Percentiles rank a stretch among this genome's conserved stretches.
phyloP scores from a whole-genome alignment of 30 jellyfish, hydroid and myxozoan genomes.

The Aurelia aurita region DNA sequence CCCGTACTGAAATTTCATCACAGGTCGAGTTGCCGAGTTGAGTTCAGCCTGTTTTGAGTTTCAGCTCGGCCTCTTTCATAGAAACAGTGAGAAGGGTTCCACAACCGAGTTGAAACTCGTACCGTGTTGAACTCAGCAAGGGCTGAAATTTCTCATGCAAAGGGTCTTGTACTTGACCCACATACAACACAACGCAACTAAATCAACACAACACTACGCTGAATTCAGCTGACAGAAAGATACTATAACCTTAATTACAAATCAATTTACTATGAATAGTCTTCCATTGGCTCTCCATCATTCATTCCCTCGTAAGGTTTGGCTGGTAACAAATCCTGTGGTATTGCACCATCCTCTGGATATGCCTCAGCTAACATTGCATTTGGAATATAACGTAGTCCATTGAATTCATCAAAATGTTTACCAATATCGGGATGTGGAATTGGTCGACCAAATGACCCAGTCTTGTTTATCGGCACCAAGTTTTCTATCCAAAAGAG shows the following conservation, averaged over 20 bases:
- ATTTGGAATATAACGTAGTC: constrained; percentile 73
- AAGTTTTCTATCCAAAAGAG: constrained; percentile 59
- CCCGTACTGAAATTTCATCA: too few species aligned
- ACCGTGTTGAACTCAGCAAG: too few species aligned
- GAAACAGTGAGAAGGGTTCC: too few species aligned
- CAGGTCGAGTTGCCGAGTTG: too few species aligned
- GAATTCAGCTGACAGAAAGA: neutral
- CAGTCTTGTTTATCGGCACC: constrained; percentile 34
- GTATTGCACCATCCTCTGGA: constrained; percentile 82
- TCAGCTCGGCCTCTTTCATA: too few species aligned
- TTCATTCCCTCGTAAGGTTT: constrained; percentile 2
- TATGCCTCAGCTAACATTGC: constrained; percentile 34
- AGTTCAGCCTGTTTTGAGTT: too few species aligned
- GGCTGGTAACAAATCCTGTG: constrained; percentile 56
- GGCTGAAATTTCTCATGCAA: too few species aligned
- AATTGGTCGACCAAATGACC: constrained; percentile 49
- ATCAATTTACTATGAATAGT: neutral
- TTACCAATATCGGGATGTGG: constrained; percentile 74
- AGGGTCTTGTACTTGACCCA: too few species aligned
- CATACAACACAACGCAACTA: too few species aligned
- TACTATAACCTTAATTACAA: too few species aligned
- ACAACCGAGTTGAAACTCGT: too few species aligned
- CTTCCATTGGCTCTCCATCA: constrained; percentile 28
- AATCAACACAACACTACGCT: too few species aligned
- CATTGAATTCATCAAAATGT: constrained; percentile 64